phyloP scores from a whole-genome alignment of 1,140 invertebrate species.

The Drosophila arizonae region DNA sequence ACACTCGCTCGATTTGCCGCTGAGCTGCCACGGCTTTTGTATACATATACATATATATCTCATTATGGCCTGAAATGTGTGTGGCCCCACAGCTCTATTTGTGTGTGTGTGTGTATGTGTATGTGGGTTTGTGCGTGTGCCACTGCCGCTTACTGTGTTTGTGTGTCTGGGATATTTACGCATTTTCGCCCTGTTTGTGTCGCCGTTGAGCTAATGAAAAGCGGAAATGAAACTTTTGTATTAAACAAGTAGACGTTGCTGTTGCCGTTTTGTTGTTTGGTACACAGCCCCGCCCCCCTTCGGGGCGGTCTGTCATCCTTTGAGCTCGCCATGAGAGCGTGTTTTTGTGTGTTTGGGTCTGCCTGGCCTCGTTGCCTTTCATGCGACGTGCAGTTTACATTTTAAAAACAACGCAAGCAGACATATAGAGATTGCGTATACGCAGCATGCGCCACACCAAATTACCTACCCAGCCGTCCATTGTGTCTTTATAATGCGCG shows the following conservation, averaged over 20 bases:
- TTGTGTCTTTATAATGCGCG: slow-evolving; percentile 56
- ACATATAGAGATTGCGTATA: slow-evolving; percentile 72
- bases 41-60: slow-evolving; percentile 54
- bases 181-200: slow-evolving; percentile 72
- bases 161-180: slow-evolving; percentile 69
- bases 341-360: slow-evolving; percentile 64
- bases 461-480: slow-evolving; percentile 51
- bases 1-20: slow-evolving; percentile 71
- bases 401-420: slow-evolving; percentile 44
- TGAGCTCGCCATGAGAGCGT: slow-evolving; percentile 50
- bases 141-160: not conserved
- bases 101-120: slow-evolving; percentile 17
- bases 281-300: not conserved
- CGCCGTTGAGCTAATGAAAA: slow-evolving; percentile 80
- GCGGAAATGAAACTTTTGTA: slow-evolving; percentile 82
- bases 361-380: slow-evolving; percentile 37
- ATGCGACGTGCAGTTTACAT: slow-evolving; percentile 62
- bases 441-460: slow-evolving; percentile 66
- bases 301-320: not conserved
- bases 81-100: slow-evolving; percentile 23
- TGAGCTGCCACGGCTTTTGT: slow-evolving; percentile 74
- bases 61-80: slow-evolving; percentile 73
- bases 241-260: slow-evolving; percentile 60
- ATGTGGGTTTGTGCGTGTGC: slow-evolving; percentile 27
- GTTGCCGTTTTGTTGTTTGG: not conserved